phyloP scores from a whole-genome alignment of 2,113 vertebrate genomes.

The Corapipo altera region DNA sequence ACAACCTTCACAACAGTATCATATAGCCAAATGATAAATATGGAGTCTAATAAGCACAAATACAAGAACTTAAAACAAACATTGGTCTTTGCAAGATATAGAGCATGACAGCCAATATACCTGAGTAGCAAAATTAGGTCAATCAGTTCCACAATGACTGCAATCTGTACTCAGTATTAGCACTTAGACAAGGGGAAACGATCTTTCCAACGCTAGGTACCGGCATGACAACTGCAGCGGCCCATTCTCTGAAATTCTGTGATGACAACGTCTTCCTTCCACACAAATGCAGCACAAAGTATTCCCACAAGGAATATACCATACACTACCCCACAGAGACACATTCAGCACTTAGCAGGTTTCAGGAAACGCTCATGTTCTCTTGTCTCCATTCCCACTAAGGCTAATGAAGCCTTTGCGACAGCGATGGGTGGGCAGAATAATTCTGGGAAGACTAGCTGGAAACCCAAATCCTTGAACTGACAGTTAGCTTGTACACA shows the following conservation, averaged over 20 bases:
- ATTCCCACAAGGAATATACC: neutral
- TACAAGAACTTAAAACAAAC: slow-evolving; percentile 6
- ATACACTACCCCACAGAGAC: neutral
- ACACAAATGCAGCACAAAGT: rapidly evolving
- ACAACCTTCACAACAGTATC: neutral
- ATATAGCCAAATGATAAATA: neutral
- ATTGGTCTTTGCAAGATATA: neutral
- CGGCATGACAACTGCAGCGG: neutral
- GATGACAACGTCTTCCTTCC: neutral
- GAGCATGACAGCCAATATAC: neutral
- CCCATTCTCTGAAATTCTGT: neutral
- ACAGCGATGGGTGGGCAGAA: neutral
- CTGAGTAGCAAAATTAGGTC: neutral
- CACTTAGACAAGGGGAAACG: neutral
- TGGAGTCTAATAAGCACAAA: neutral
- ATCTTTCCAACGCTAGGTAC: neutral
- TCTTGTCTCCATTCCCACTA: neutral
- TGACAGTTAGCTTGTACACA: neutral
- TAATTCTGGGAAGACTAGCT: neutral
- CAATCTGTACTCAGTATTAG: neutral
- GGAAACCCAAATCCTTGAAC: neutral
- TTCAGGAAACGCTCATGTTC: neutral
- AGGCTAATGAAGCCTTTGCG: neutral
- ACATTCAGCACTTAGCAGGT: neutral
- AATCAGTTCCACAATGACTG: neutral